phyloP scores from a whole-genome alignment of 2,113 vertebrate genomes.

The Paratilapia polleni region DNA sequence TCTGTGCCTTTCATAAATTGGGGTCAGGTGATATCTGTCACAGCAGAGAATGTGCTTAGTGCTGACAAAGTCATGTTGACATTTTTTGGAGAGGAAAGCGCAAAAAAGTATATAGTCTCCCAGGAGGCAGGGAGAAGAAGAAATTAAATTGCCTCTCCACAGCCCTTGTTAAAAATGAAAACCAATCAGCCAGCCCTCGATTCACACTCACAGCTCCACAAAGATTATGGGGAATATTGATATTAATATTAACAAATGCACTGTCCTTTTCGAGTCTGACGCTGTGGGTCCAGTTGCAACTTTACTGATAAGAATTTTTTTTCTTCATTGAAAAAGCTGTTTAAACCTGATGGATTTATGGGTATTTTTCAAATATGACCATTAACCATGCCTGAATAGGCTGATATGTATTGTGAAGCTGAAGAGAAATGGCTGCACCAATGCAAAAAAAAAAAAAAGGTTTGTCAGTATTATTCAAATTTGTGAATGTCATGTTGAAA shows the following conservation, averaged over 20 bases:
- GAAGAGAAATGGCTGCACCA: not conserved
- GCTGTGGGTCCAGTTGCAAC: conserved; percentile 14
- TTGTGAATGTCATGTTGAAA: not conserved
- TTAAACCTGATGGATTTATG: conserved; percentile 35
- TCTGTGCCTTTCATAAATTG: conserved; percentile 74
- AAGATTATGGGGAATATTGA: conserved; percentile 65
- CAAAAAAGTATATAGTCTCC: conserved; percentile 55
- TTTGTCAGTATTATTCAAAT: not conserved
- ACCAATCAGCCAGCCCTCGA: conserved; percentile 65
- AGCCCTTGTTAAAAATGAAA: conserved; percentile 62
- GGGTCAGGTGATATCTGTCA: conserved; percentile 78
- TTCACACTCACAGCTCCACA: conserved; percentile 51
- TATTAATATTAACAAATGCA: conserved; percentile 63
- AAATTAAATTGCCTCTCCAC: conserved; percentile 73
- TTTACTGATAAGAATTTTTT: conserved; percentile 46
- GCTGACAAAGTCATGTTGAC: conserved; percentile 76
- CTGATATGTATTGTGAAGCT: conserved; percentile 11
- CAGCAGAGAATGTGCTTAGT: conserved; percentile 65
- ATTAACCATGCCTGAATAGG: conserved; percentile 23
- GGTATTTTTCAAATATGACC: conserved; percentile 44
- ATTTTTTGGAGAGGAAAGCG: conserved; percentile 69
- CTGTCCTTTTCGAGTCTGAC: conserved; percentile 26
- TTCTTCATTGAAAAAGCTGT: not conserved
- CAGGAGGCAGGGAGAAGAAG: conserved; percentile 51
- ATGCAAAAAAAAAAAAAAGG: not conserved